A percentile compares a stretch with the other conserved stretches of the same genome.
Conservation (phyloP, 2,113 vertebrate species). For the Tragelaphus strepsiceros region DNA sequence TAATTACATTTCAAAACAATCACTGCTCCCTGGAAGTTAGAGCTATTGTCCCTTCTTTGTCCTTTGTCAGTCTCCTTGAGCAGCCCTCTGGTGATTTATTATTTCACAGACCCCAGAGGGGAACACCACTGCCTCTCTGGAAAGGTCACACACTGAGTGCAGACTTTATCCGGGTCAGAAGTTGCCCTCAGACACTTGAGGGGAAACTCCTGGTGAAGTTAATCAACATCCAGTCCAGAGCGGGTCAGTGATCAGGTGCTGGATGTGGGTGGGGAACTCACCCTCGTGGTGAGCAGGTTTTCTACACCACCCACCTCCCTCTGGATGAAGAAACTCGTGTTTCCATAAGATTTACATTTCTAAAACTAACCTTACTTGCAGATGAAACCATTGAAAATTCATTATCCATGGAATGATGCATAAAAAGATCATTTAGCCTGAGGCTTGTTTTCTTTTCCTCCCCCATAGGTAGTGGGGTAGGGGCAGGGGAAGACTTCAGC, state of each 20-base stretch:
- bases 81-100: background rate
- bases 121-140: background rate
- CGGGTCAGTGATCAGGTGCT: fast-evolving
- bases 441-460: constrained; percentile 20
- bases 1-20: constrained; percentile 24
- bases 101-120: background rate
- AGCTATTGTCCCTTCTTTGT: background rate
- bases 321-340: background rate
- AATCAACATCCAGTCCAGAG: background rate
- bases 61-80: background rate
- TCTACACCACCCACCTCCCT: background rate
- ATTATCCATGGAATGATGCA: background rate
- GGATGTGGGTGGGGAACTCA: fast-evolving
- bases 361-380: background rate
- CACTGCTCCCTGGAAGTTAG: background rate
- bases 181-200: background rate
- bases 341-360: constrained; percentile 8
- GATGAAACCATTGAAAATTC: constrained; percentile 61
- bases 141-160: background rate
- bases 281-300: fast-evolving
- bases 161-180: background rate
- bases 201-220: background rate
- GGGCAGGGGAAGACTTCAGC: background rate
- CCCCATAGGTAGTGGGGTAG: background rate
- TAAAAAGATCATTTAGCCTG: background rate